phyloP scores from a whole-genome alignment of 2,797 vertebrate genomes.

The Sylvilagus floridanus region DNA sequence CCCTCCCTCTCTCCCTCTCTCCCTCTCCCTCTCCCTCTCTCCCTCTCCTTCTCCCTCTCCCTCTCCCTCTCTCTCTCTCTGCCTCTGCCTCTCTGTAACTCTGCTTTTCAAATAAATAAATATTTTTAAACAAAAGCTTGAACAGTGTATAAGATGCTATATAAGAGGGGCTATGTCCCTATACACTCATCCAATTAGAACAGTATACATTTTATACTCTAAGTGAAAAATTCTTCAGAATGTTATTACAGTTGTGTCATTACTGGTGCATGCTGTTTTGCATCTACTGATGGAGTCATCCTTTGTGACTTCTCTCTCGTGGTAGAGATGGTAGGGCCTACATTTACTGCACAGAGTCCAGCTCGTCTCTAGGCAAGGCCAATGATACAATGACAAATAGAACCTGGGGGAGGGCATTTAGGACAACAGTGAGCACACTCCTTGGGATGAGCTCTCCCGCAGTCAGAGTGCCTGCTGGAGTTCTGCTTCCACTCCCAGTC shows the following conservation, averaged over 20 bases:
- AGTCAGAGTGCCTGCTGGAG: too few species aligned
- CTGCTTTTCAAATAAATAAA: too few species aligned
- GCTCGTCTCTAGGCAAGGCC: not conserved
- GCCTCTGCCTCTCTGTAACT: too few species aligned
- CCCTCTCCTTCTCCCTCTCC: too few species aligned
- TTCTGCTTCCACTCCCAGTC: too few species aligned
- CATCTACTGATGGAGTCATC: not conserved
- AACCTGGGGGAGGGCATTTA: too few species aligned
- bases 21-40: too few species aligned
- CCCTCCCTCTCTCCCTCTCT: too few species aligned
- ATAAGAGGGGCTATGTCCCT: not conserved
- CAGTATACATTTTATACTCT: not conserved
- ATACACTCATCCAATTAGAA: not conserved
- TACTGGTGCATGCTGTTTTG: not conserved
- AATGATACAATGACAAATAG: not conserved
- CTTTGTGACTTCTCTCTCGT: not conserved
- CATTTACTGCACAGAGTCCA: not conserved
- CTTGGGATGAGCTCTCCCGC: too few species aligned
- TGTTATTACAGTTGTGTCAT: not conserved
- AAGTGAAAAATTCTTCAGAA: not conserved
- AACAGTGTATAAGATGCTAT: not conserved
- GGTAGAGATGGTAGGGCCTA: not conserved
- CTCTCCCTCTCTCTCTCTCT: too few species aligned
- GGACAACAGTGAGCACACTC: too few species aligned
- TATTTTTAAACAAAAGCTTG: not conserved